Evolutionary conservation across 2,888 invertebrate species (phyloP).

Genomic region (Tachina lurida): DNA sequence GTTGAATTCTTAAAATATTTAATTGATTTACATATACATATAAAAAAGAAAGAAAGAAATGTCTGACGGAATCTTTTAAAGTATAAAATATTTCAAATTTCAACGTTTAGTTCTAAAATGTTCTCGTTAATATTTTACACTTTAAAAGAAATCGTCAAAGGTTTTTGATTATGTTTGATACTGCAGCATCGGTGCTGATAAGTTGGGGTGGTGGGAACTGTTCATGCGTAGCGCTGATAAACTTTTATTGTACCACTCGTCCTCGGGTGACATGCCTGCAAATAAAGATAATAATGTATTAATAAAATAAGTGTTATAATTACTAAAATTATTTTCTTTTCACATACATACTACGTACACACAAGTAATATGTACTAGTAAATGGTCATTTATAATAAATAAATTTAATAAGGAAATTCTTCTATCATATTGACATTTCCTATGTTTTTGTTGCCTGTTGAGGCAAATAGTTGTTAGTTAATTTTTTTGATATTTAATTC

Average conservation of each 20-base stretch:
- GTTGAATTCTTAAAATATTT: slow-evolving; percentile 45
- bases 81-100: slow-evolving; percentile 64
- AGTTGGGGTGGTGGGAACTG: slow-evolving; percentile 96
- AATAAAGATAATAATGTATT: slow-evolving; percentile 61
- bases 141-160: slow-evolving; percentile 83
- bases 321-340: not conserved
- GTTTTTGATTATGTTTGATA: slow-evolving; percentile 95
- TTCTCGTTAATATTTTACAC: slow-evolving; percentile 73
- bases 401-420: slow-evolving; percentile 48
- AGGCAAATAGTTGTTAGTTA: not conserved
- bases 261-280: slow-evolving; percentile 95
- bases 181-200: slow-evolving; percentile 97
- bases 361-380: not conserved
- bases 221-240: slow-evolving; percentile 98
- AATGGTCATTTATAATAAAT: slow-evolving; percentile 44
- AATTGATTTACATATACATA: slow-evolving; percentile 22
- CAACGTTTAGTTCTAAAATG: slow-evolving; percentile 15
- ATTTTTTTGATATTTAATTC: slow-evolving; percentile 8
- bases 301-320: not conserved
- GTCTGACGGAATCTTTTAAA: slow-evolving; percentile 67
- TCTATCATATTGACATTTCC: not conserved
- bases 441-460: not conserved
- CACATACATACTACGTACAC: not conserved
- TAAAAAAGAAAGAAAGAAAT: not conserved
- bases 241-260: slow-evolving; percentile 99